phyloP scores from a whole-genome alignment of 2,113 vertebrate genomes.

The Neodon shergylaensis region DNA sequence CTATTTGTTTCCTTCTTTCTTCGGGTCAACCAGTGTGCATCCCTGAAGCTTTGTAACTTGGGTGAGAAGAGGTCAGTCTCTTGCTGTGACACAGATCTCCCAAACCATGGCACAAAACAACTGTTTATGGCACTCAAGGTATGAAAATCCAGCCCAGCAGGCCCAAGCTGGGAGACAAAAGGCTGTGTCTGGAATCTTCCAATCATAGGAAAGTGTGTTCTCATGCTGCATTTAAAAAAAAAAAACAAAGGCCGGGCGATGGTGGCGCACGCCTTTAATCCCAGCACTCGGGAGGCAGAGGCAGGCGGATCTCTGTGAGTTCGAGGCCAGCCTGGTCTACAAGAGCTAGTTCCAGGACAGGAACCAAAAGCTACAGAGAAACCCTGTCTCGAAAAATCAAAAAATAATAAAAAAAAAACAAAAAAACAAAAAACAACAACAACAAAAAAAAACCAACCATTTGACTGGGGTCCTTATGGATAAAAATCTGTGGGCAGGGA shows the following conservation, averaged over 20 bases:
- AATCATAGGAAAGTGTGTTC: neutral
- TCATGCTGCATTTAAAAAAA: neutral
- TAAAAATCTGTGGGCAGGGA: neutral
- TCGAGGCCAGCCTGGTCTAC: too few species aligned
- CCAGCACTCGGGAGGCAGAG: too few species aligned
- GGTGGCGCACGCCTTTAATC: too few species aligned
- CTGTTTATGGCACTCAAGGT: neutral
- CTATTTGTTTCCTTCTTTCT: neutral
- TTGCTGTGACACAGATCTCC: neutral
- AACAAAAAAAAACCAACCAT: neutral
- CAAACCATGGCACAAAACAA: neutral
- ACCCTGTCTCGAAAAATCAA: too few species aligned
- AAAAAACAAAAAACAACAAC: too few species aligned
- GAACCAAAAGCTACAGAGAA: too few species aligned
- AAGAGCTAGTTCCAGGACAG: too few species aligned
- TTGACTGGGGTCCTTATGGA: neutral
- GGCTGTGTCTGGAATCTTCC: neutral
- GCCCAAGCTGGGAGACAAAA: neutral
- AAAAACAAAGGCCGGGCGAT: too few species aligned
- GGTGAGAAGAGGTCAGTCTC: constrained; percentile 84
- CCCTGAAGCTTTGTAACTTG: constrained; percentile 89
- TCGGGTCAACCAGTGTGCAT: constrained; percentile 90
- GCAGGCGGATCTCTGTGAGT: too few species aligned
- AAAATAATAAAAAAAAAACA: too few species aligned
- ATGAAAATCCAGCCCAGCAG: neutral